These are phyloP conservation scores for Mesochorus sp. DNA, from an alignment of 2,888 invertebrate species.

Conservation along the genomic window DNA sequence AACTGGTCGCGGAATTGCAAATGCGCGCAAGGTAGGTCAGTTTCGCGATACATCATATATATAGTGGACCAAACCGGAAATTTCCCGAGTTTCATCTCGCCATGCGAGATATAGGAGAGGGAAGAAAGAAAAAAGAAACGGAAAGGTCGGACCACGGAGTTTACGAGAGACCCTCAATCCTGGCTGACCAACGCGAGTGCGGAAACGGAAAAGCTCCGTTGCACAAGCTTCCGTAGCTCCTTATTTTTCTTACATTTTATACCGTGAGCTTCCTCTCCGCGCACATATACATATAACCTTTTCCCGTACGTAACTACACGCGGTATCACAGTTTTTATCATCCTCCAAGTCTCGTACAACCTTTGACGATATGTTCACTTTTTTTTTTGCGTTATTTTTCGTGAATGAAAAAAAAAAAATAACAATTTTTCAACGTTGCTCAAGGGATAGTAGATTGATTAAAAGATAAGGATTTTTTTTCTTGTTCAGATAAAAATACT, in stretches of 20 bases:
- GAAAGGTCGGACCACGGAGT: slow-evolving; percentile 34
- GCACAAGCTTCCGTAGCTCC: slow-evolving; percentile 2
- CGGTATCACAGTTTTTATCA: neutral
- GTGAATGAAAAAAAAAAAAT: too few relatives aligned
- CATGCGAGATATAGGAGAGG: neutral
- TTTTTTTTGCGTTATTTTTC: too few relatives aligned
- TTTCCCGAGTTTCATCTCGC: slow-evolving; percentile 21
- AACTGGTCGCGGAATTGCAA: slow-evolving; percentile 38
- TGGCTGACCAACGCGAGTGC: slow-evolving; percentile 8
- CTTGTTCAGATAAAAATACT: too few relatives aligned
- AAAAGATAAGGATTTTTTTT: too few relatives aligned
- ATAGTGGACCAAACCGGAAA: slow-evolving; percentile 21
- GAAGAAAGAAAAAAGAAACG: neutral
- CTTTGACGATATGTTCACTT: too few relatives aligned
- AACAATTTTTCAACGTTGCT: too few relatives aligned
- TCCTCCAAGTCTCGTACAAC: neutral
- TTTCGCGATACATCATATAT: neutral
- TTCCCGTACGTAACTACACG: neutral
- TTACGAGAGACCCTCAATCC: slow-evolving; percentile 49
- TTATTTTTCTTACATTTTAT: slow-evolving; percentile 1
- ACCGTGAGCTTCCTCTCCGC: neutral
- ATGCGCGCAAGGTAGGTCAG: slow-evolving; percentile 16
- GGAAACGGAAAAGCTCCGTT: slow-evolving; percentile 45
- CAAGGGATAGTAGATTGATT: too few relatives aligned
- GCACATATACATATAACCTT: neutral